phyloP scores from a whole-genome alignment of 2,888 invertebrate species.

The Salticus scenicus region DNA sequence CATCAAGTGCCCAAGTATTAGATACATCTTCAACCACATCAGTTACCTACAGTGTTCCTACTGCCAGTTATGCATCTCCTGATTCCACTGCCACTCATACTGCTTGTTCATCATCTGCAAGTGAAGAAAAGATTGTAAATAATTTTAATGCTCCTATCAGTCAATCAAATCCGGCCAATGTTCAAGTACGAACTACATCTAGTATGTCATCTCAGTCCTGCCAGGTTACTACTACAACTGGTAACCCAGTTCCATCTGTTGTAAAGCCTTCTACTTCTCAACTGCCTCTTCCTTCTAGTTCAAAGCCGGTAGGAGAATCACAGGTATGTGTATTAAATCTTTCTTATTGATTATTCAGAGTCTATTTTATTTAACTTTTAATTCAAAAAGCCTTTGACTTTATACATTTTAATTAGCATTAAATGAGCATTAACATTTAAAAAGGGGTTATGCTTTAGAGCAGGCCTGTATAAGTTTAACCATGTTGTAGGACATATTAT shows the following conservation, averaged over 20 bases:
- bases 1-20: constrained; percentile 38
- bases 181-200: constrained; percentile 39
- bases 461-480: neutral
- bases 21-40: constrained; percentile 36
- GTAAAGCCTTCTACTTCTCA: constrained; percentile 43
- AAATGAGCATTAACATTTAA: no score
- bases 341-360: no score
- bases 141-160: constrained; percentile 29
- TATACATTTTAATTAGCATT: no score
- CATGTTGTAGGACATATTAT: neutral
- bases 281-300: constrained; percentile 25
- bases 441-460: no score
- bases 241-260: constrained; percentile 35
- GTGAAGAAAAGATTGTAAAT: constrained; percentile 37
- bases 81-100: constrained; percentile 54
- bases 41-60: constrained; percentile 27
- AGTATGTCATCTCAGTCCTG: constrained; percentile 55
- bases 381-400: no score
- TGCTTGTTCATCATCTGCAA: constrained; percentile 25
- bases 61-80: constrained; percentile 35
- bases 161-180: constrained; percentile 48
- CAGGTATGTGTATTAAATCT: constrained; percentile 16
- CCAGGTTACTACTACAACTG: constrained; percentile 63
- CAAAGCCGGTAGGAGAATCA: constrained; percentile 17
- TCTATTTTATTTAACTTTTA: no score